These are phyloP conservation scores for Pteria penguin DNA, from an alignment of 2,888 invertebrate species.

Conservation along the genomic window DNA sequence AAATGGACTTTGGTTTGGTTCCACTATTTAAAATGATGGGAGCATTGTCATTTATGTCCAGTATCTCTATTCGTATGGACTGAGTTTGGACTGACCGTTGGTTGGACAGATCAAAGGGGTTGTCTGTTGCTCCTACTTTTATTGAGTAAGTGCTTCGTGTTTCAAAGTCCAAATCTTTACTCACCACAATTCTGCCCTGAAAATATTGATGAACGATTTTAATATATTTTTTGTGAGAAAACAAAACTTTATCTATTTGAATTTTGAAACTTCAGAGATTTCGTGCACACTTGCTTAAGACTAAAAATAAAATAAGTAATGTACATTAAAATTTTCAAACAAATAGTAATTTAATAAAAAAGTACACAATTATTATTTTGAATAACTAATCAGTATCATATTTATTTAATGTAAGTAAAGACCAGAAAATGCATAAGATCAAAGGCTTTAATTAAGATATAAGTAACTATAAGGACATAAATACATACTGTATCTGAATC, in stretches of 20 bases:
- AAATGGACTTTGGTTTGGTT: constrained; percentile 47
- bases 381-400: too few species aligned
- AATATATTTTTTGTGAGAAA: too few species aligned
- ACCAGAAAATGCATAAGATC: too few species aligned
- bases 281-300: too few species aligned
- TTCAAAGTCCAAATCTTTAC: constrained; percentile 87
- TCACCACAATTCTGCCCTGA: constrained; percentile 71
- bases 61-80: constrained; percentile 84
- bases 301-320: too few species aligned
- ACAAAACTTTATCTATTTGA: too few species aligned
- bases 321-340: too few species aligned
- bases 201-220: too few species aligned
- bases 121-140: constrained; percentile 88
- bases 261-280: too few species aligned
- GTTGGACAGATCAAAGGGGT: constrained; percentile 82
- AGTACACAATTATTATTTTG: too few species aligned
- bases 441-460: neutral
- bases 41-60: constrained; percentile 95
- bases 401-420: too few species aligned
- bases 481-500: constrained; percentile 79
- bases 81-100: constrained; percentile 81
- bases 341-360: too few species aligned
- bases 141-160: constrained; percentile 86
- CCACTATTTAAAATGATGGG: constrained; percentile 83
- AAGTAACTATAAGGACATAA: neutral